Percentiles rank a stretch among this genome's conserved stretches.
Conservation (phyloP, 2,113 vertebrate species). For the Girardinichthys multiradiatus region DNA sequence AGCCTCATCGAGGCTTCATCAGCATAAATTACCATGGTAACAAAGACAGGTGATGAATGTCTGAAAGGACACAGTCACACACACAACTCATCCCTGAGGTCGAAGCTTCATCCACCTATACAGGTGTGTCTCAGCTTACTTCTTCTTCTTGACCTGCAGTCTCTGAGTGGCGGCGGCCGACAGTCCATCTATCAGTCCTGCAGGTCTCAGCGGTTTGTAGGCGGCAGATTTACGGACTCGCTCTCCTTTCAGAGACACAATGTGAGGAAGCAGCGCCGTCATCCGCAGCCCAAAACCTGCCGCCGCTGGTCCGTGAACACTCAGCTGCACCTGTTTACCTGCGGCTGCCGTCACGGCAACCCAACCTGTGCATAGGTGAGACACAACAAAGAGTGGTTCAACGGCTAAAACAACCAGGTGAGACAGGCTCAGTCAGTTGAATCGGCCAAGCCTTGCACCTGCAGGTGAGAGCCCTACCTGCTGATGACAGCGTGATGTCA, state of each 20-base stretch:
- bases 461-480: constrained; percentile 79
- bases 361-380: constrained; percentile 83
- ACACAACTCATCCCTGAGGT: neutral
- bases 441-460: neutral
- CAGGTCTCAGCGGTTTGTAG: constrained; percentile 82
- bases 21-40: neutral
- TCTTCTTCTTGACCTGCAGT: constrained; percentile 32
- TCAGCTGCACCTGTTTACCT: constrained; percentile 78
- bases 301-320: constrained; percentile 81
- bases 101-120: neutral
- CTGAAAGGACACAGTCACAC: too few relatives aligned
- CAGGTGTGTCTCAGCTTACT: neutral
- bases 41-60: neutral
- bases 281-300: constrained; percentile 71
- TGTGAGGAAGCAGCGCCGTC: constrained; percentile 85
- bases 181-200: constrained; percentile 69
- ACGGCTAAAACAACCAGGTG: too few relatives aligned
- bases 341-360: constrained; percentile 84
- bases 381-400: too few relatives aligned
- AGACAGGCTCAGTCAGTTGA: neutral
- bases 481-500: constrained; percentile 93
- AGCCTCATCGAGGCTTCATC: too few relatives aligned
- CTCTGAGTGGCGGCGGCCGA: neutral
- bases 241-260: constrained; percentile 84
- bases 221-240: constrained; percentile 79